These are phyloP conservation scores for Poeciliopsis presidionis DNA, from an alignment of 2,797 vertebrate species.

Conservation along the genomic window DNA sequence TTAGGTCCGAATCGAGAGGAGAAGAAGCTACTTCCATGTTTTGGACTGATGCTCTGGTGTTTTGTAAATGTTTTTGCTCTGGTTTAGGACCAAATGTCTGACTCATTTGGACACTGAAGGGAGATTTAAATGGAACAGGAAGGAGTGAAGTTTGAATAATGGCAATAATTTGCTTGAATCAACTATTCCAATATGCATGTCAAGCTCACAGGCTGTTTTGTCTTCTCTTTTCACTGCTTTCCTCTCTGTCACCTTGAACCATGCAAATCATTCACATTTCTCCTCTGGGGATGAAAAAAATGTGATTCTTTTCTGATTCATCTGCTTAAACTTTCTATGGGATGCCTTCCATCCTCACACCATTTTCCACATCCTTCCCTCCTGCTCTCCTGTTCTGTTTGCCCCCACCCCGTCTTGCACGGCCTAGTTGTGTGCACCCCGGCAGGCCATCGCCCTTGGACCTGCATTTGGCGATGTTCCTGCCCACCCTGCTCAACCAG, in stretches of 20 bases:
- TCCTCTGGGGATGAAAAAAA: not conserved
- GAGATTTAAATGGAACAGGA: not conserved
- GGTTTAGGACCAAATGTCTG: not conserved
- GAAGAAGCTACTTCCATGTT: not conserved
- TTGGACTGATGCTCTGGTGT: not conserved
- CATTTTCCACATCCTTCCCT: constrained; percentile 13
- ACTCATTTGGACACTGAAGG: not conserved
- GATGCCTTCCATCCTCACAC: constrained; percentile 6
- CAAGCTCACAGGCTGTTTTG: constrained; percentile 46
- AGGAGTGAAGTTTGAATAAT: constrained; percentile 8
- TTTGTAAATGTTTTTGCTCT: constrained; percentile 1
- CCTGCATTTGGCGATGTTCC: constrained; percentile 98
- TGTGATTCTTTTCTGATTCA: not conserved
- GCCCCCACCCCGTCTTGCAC: constrained; percentile 33
- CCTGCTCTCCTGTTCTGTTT: constrained; percentile 50
- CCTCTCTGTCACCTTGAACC: constrained; percentile 19
- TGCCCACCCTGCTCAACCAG: constrained; percentile 97
- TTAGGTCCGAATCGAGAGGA: constrained; percentile 12
- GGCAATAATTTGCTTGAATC: constrained; percentile 19
- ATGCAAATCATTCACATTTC: constrained; percentile 12
- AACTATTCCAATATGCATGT: constrained; percentile 50
- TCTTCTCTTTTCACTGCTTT: constrained; percentile 33
- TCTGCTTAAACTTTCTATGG: constrained; percentile 16
- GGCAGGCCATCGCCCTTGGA: constrained; percentile 92
- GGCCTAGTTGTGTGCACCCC: constrained; percentile 87